phyloP scores from a whole-genome alignment of 2,888 invertebrate species.

The Pachymerium ferrugineum region DNA sequence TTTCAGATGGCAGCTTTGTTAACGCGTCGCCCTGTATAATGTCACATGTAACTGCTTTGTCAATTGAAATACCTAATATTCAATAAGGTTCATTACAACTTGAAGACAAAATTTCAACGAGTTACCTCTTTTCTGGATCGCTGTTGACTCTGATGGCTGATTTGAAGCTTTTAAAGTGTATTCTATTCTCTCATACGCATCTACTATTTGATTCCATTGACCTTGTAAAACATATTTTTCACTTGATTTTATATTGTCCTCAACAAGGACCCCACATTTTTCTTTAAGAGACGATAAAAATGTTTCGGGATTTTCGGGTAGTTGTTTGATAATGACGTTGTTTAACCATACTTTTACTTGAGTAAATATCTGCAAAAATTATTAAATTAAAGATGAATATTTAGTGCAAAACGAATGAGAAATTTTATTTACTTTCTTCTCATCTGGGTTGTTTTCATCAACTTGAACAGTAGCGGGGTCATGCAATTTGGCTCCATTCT shows the following conservation, averaged over 20 bases:
- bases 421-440: too few species aligned
- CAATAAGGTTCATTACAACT: neutral
- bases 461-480: too few species aligned
- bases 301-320: neutral
- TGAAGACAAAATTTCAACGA: neutral
- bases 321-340: slow-evolving; percentile 10
- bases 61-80: neutral
- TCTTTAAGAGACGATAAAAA: slow-evolving; percentile 19
- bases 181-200: slow-evolving; percentile 24
- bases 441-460: too few species aligned
- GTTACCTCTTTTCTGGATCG: neutral
- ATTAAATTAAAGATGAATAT: neutral
- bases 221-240: slow-evolving; percentile 28
- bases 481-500: too few species aligned
- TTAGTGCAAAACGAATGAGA: too few species aligned
- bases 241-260: neutral
- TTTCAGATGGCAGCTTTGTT: slow-evolving; percentile 33
- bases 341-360: slow-evolving; percentile 36
- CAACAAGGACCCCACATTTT: slow-evolving; percentile 27
- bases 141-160: neutral
- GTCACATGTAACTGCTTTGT: slow-evolving; percentile 35
- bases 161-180: neutral
- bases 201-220: slow-evolving; percentile 28
- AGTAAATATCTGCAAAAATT: slow-evolving; percentile 36
- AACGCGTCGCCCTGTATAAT: slow-evolving; percentile 33